Evolutionary conservation across 2,888 invertebrate genomes (phyloP).

Genomic region (Drosophila flavopinicola): DNA sequence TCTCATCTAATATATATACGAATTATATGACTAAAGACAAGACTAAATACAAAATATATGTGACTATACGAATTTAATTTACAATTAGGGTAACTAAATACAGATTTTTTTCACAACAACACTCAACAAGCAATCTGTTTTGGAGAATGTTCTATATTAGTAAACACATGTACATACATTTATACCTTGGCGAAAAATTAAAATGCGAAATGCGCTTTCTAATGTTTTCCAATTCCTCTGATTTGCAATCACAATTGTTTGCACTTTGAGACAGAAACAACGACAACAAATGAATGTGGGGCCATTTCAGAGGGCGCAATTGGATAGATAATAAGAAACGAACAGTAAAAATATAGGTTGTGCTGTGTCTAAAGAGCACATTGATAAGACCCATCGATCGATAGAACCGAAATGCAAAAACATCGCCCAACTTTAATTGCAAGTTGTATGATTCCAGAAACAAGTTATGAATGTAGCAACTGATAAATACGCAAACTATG

Average conservation of each 20-base stretch:
- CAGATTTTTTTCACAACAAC: too few species aligned
- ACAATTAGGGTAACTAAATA: too few species aligned
- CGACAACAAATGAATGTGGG: conserved; percentile 32
- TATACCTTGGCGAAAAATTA: background rate
- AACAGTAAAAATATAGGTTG: conserved; percentile 23
- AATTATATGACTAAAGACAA: too few species aligned
- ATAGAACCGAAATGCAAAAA: conserved; percentile 29
- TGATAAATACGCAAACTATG: conserved; percentile 34
- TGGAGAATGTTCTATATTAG: too few species aligned
- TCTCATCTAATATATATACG: too few species aligned
- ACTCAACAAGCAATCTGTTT: too few species aligned
- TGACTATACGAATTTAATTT: too few species aligned
- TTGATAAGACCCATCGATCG: conserved; percentile 47
- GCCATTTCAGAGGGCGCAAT: conserved; percentile 40
- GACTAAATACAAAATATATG: too few species aligned
- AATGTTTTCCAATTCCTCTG: conserved; percentile 14
- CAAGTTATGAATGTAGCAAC: conserved; percentile 16
- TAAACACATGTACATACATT: too few species aligned
- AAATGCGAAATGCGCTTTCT: background rate
- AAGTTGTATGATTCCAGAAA: conserved; percentile 29
- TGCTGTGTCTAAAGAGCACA: conserved; percentile 27
- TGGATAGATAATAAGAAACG: conserved; percentile 48
- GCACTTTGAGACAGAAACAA: conserved; percentile 61
- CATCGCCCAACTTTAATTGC: conserved; percentile 48
- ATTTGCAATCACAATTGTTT: conserved; percentile 56